Base-by-base conservation (phyloP, 2,888 invertebrate species). In the Lasioglossum figueresi region DNA sequence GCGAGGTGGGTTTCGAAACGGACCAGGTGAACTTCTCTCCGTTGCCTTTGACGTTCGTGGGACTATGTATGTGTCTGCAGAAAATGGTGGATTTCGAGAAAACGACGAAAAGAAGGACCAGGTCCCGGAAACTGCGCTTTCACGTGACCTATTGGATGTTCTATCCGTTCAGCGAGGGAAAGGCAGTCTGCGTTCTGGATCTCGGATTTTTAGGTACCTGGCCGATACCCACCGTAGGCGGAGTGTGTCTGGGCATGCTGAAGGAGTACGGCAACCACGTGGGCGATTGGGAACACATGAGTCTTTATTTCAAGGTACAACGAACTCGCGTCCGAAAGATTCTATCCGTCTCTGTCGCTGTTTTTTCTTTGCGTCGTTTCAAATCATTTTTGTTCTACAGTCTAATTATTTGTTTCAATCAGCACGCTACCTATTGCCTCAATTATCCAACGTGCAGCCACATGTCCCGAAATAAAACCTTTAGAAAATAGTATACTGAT, bases 91-190 rank as follows among this genome's bases (percentile, higher is more conserved):
- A 84, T 82, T 79, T 84, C 70, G 80, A 89, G 52, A 83, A 76
- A 66, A 89, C 78, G 72, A 75, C 48, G 66, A 82, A 80, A 76
- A 82, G 84, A 63, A 70, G 76, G 27, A 81, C 52, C 83, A 81
- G 76, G 74, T 82, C 66, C 83, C 82, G 74, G 75, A 89, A 88
- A 79, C 95, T 95, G 6, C 94, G 95, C 89, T 96, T 97, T 94
- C 96, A 96, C 93, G 96, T 97, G 68, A 96, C 96, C 85, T 97
- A 96, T 94, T 97, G 97, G 97, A 96, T 96, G 95, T 97, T 97
- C 93, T 97, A 96, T 94, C 97, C 97, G 5, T 97, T 96, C 93
- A 97, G 97, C 93, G 96, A 96, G 94, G 96, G 96, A 88, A 96
- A 96, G 93, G 95, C 95, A 78, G 94, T 96, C 78, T 96, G 95